Percentiles rank a stretch among this genome's conserved stretches.
Conservation (phyloP, 2,113 vertebrate species). For the Leucoraja erinaceus region DNA sequence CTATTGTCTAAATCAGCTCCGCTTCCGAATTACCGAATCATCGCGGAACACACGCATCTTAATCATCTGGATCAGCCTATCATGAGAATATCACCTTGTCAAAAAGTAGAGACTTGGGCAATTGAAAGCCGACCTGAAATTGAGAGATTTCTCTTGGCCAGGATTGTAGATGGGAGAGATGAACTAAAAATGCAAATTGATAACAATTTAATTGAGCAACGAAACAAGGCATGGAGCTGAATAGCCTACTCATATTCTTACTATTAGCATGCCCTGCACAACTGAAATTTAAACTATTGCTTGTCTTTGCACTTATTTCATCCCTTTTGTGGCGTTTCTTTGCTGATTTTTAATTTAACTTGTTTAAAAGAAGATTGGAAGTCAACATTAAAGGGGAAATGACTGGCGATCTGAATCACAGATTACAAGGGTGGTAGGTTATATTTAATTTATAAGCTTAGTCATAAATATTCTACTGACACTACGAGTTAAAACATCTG, state of each 20-base stretch:
- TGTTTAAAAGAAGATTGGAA: neutral
- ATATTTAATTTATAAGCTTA: neutral
- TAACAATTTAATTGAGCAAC: neutral
- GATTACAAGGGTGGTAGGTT: neutral
- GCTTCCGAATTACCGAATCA: no score
- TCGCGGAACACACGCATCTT: no score
- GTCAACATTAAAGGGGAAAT: neutral
- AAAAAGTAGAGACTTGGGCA: neutral
- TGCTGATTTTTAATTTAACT: no score
- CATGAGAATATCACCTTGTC: no score
- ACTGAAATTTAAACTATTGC: neutral
- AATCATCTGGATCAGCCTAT: no score
- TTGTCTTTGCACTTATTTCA: neutral
- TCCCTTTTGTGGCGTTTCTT: no score
- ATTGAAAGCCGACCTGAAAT: neutral
- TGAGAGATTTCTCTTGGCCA: neutral
- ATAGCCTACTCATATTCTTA: neutral
- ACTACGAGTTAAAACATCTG: neutral
- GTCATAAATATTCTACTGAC: neutral
- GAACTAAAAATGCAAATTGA: neutral
- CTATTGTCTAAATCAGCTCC: no score
- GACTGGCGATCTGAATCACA: neutral
- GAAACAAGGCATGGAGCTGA: neutral
- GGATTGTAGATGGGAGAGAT: neutral
- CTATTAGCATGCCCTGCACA: neutral